Evolutionary conservation across 2,113 vertebrate species (phyloP), one percentile per base, ranked within the genome.

Genomic region (Carassius gibelio): DNA sequence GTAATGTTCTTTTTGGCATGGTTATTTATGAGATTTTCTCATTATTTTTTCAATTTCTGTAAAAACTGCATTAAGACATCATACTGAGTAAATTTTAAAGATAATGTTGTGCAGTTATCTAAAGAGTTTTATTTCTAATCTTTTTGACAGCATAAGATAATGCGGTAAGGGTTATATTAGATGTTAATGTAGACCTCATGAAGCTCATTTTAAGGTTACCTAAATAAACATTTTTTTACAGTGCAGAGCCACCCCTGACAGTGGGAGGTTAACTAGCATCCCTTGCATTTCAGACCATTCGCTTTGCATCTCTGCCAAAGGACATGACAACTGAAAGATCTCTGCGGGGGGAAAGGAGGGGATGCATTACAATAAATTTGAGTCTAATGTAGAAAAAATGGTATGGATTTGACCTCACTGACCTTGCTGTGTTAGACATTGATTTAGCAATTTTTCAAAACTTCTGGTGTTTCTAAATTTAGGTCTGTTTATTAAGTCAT

Each of bases 221-320:
- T 76, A 52, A 55, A 76, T 52, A 34, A 26, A 23, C 5, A 17
- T 30, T 34, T 76, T 76, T 42, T 55, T 76, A 76, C 75, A 76
- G 23, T 76, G 75, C 50, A 34, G 26, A 76, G 75, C 13, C 75
- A 52, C 7, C 75, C 75, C 23, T 76, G 19, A 55, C 84, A 48
- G 57, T 57, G 21, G 81, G 66, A 79, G 75, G 75, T 57, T 84
- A 88, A 84, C 64, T 76, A 52, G 66, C 52, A 84, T 80, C 71
- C 69, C 59, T 36, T 61, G 48, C 66, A 42, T 68, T 64, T 26
- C 75, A 57, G 83, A 52, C 13, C 6, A 7, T 66, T 86, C 71
- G 71, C 82, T 68, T 77, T 71, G 48, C 26, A 74, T 66, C 45
- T 50, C 69, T 71, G 72, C 19, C 62, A 81, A 36, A 57, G 10